Evolutionary conservation across 2,888 invertebrate genomes (phyloP).

Genomic region (Baccha elongata): DNA sequence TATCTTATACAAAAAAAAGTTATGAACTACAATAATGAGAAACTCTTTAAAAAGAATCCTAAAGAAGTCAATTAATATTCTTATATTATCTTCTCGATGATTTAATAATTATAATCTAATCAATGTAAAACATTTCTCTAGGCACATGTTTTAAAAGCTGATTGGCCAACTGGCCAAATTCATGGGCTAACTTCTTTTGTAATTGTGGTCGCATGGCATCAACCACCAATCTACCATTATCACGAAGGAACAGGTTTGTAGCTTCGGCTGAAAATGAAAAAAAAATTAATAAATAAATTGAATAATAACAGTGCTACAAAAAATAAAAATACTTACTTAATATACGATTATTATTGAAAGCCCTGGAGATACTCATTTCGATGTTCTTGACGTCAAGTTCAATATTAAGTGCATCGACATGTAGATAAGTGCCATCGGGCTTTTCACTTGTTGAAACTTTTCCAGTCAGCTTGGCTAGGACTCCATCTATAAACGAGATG

Average conservation of each 20-base stretch:
- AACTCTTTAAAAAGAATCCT: no score
- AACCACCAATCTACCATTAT: slow-evolving; percentile 87
- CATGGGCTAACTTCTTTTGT: slow-evolving; percentile 85
- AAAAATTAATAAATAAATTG: slow-evolving; percentile 3
- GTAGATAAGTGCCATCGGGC: slow-evolving; percentile 84
- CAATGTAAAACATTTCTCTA: slow-evolving; percentile 84
- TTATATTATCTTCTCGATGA: no score
- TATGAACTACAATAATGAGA: no score
- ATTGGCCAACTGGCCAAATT: slow-evolving; percentile 87
- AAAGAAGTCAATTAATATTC: no score
- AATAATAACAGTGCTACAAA: no score
- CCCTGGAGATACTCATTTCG: slow-evolving; percentile 86
- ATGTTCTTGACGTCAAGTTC: slow-evolving; percentile 85
- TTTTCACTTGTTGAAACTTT: slow-evolving; percentile 83
- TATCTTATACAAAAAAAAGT: slow-evolving; percentile 10
- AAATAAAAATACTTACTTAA: slow-evolving; percentile 85
- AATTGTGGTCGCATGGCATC: slow-evolving; percentile 88
- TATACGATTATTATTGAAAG: slow-evolving; percentile 87
- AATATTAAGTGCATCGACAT: slow-evolving; percentile 85
- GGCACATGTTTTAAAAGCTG: slow-evolving; percentile 86
- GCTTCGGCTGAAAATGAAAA: slow-evolving; percentile 85
- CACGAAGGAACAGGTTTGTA: slow-evolving; percentile 87
- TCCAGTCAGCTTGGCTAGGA: slow-evolving; percentile 85
- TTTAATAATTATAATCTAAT: slow-evolving; percentile 68
- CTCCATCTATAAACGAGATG: slow-evolving; percentile 83